A percentile compares a stretch with the other conserved stretches of the same genome.
Evolutionary conservation across 2,113 vertebrate species (phyloP).

Genomic region (Pachypanchax playfairii): DNA sequence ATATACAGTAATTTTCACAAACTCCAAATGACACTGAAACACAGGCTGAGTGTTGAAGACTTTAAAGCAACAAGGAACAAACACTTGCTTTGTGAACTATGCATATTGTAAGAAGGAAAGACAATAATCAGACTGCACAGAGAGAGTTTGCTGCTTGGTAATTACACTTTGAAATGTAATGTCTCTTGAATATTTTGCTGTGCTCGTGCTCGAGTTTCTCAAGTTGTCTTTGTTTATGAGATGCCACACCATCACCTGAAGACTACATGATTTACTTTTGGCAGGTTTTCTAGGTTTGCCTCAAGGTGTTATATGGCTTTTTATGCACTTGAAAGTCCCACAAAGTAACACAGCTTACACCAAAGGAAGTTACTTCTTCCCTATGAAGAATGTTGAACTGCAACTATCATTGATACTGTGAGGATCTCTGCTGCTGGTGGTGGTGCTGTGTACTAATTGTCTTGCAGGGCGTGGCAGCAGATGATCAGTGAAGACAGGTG

Average conservation of each 20-base stretch:
- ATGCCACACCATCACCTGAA: background rate
- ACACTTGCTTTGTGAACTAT: constrained; percentile 2
- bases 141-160: constrained; percentile 6
- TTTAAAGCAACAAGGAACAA: background rate
- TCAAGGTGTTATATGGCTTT: background rate
- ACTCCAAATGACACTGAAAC: constrained; percentile 15
- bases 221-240: background rate
- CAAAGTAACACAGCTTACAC: too few relatives aligned
- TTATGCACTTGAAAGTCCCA: too few relatives aligned
- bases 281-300: background rate
- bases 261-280: background rate
- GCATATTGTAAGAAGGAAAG: background rate
- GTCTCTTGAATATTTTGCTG: background rate
- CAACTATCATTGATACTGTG: too few relatives aligned
- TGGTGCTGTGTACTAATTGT: too few relatives aligned
- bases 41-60: background rate
- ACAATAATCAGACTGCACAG: constrained; percentile 1
- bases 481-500: too few relatives aligned
- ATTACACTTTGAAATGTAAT: background rate
- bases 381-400: too few relatives aligned
- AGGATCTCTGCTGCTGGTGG: too few relatives aligned
- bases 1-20: constrained; percentile 23
- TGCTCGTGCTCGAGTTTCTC: background rate
- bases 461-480: too few relatives aligned
- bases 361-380: too few relatives aligned